These are phyloP conservation scores for Octodonta nipae DNA, from an alignment of 2,888 invertebrate genomes.

Conservation along the genomic window DNA sequence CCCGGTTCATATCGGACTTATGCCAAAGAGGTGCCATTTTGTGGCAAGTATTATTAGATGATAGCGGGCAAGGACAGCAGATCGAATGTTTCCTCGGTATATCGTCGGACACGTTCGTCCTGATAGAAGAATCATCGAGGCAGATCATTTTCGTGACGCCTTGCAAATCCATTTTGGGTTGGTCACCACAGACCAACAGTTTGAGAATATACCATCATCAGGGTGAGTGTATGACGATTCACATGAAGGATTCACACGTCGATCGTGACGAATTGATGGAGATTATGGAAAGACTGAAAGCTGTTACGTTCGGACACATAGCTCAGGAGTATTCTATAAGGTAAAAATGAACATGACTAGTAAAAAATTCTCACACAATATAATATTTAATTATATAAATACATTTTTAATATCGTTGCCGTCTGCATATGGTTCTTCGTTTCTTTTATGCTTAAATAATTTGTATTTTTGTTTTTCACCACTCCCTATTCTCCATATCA, in stretches of 20 bases:
- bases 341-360: slow-evolving; percentile 29
- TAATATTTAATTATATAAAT: too few relatives aligned
- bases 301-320: slow-evolving; percentile 65
- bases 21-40: slow-evolving; percentile 65
- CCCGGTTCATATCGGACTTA: slow-evolving; percentile 60
- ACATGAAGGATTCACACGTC: slow-evolving; percentile 54
- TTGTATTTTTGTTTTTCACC: too few relatives aligned
- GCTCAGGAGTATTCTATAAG: slow-evolving; percentile 64
- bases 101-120: slow-evolving; percentile 73
- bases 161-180: slow-evolving; percentile 63
- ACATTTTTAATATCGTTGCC: too few relatives aligned
- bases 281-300: slow-evolving; percentile 64
- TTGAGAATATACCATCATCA: slow-evolving; percentile 81
- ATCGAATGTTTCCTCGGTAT: slow-evolving; percentile 43
- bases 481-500: too few relatives aligned
- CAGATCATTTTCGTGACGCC: slow-evolving; percentile 79
- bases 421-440: too few relatives aligned
- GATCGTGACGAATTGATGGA: slow-evolving; percentile 59
- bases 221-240: slow-evolving; percentile 79
- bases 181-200: slow-evolving; percentile 45
- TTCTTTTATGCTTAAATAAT: too few relatives aligned
- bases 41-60: slow-evolving; percentile 66
- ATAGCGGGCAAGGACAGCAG: slow-evolving; percentile 49
- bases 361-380: too few relatives aligned
- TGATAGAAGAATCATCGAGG: slow-evolving; percentile 69